Evolutionary conservation across 2,888 invertebrate species (phyloP), one percentile per base, ranked within the genome.

Genomic region (Ceramica pisi): DNA sequence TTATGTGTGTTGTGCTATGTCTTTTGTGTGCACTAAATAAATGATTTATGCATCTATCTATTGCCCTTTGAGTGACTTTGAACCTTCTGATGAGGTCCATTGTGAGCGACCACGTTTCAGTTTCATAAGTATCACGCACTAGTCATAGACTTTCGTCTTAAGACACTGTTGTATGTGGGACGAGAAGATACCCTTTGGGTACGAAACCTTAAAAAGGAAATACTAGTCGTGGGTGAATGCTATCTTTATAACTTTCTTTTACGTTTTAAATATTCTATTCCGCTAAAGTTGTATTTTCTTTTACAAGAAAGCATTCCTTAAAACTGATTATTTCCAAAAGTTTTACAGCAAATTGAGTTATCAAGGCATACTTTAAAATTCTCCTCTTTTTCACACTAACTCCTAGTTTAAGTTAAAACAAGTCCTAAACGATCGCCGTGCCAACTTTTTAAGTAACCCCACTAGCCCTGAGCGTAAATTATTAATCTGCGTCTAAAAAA

Each of bases 401-500:
- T 46, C 14, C 23, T 57, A 76, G 51, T 70, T 75, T 46, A 44
- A 62, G 23, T 41, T 69, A 8, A 69, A 69, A 48, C n/a, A 72
- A 57, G 23, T 69, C 51, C 31, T 68, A 56, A 80, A 59, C 50
- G 23, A 51, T 81, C 55, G 50, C 46, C 53, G 38, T 10, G 38
- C 38, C 48, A 72, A 78, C 55, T 59, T 65, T 70, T 66, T 48
- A 70, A 68, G 63, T 64, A 74, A 71, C 62, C 53, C 56, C 81
- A 80, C 79, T 56, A 59, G 51, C 67, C 50, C 66, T 23, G 4
- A 61, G 51, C 48, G 71, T 71, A 19, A 67, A 44, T 74, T 59
- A 71, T 66, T 67, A 63, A 75, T 71, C 57, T 21, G 16, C n/a
- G 31, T 46, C 62, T 38, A 71, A 75, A 76, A 64, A 72, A 55